These are phyloP conservation scores for Oscheius sp. DNA, from an alignment of 2,888 invertebrate species.

Conservation along the genomic window DNA sequence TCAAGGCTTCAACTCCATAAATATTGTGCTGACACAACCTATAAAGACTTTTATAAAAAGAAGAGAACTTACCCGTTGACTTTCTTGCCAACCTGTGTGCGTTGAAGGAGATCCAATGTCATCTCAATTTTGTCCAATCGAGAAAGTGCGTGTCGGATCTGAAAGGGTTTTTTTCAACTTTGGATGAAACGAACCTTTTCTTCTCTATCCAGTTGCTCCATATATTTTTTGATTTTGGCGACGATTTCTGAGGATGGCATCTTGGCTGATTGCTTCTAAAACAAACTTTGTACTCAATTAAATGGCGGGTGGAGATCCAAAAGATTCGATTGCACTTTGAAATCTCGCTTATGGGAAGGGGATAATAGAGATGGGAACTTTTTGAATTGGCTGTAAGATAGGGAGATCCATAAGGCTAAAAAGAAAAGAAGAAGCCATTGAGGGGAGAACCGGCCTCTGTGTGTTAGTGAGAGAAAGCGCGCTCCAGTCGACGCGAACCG, in stretches of 20 bases:
- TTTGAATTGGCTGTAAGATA: no score
- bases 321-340: no score
- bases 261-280: no score
- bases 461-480: no score
- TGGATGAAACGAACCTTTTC: slow-evolving; percentile 29
- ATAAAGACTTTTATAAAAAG: not conserved
- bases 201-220: slow-evolving; percentile 32
- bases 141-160: slow-evolving; percentile 29
- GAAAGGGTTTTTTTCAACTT: not conserved
- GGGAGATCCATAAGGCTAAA: no score
- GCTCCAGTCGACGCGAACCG: no score
- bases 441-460: no score
- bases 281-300: no score
- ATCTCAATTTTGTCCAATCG: slow-evolving; percentile 28
- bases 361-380: no score
- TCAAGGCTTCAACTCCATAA: slow-evolving; percentile 25
- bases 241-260: slow-evolving; percentile 18
- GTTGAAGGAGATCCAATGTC: slow-evolving; percentile 30
- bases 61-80: slow-evolving; percentile 27
- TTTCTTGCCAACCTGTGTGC: slow-evolving; percentile 27
- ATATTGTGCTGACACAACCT: slow-evolving; percentile 10
- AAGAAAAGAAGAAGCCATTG: no score
- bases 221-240: slow-evolving; percentile 39
- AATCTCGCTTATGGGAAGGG: no score
- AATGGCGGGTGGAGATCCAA: no score